Base-by-base conservation (phyloP, 2,113 vertebrate genomes). In the Sphyrna mokarran region DNA sequence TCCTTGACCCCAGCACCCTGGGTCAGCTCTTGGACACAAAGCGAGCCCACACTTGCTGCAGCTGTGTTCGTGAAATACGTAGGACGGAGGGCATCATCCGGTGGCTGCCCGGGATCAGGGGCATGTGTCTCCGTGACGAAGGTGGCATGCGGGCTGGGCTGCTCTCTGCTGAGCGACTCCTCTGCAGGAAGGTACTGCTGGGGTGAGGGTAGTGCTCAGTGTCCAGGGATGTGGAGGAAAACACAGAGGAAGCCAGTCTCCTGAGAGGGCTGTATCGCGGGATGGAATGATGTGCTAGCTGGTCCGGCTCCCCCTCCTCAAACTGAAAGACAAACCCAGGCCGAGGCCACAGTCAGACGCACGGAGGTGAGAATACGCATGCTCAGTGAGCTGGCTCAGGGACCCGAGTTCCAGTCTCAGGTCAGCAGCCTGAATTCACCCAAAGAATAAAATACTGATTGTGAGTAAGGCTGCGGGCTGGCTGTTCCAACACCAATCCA, bases 191-290 rank as follows among this genome's bases (percentile, higher is more conserved):
- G 98, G 98, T 98, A 97, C 98, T 97, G 96, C 98, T 97, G 94
- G 98, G 96, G 97, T 99, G 99, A 95, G 99, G 99, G 96, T 99
- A 99, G 96, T 99, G 98, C 97, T 99, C 99, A 66, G 99, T 99
- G 98, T 99, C 99, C 98, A 99, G 97, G 95, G 99, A 99, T 97
- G 99, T 99, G 97, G 99, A 99, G 97, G 99, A 99, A 98, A 99
- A 99, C 97, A 99, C 98, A 97, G 99, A 99, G 98, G 99, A 99
- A 97, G 99, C 99, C 98, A 99, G 98, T 98, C 99, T 98, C 98
- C 99, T 98, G 97, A 99, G 98, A 97, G 99, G 99, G 98, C 99
- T 99, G 98, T 99, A 98, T 97, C 99, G 98, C 96, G 98, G 98
- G 97, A 98, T 97, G 97, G 98, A 98, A 97, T 98, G 98, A 97